Conservation (phyloP, 2,113 vertebrate species). For the Elgaria multicarinata region DNA sequence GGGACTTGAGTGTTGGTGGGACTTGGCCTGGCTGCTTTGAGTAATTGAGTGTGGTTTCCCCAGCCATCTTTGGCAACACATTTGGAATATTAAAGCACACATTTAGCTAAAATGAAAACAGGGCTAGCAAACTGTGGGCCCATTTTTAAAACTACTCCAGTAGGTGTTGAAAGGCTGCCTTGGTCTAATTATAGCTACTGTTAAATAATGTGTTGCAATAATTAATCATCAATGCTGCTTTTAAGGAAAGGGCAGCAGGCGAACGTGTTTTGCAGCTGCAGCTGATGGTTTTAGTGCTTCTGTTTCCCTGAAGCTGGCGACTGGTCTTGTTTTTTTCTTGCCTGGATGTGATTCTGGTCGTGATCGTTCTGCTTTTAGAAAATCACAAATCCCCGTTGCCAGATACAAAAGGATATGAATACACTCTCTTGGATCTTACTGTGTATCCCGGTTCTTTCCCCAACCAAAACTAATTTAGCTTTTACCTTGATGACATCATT, state of each 20-base stretch:
- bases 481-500: background rate
- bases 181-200: conserved; percentile 35
- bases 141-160: conserved; percentile 24
- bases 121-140: conserved; percentile 1
- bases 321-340: background rate
- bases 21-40: background rate
- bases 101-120: conserved; percentile 30
- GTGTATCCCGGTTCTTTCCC: background rate
- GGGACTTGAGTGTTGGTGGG: accelerated
- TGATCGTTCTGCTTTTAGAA: background rate
- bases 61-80: background rate
- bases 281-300: background rate
- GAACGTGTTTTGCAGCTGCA: too few species aligned
- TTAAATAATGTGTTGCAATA: conserved; percentile 39
- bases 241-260: background rate
- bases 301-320: background rate
- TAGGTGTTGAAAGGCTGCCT: conserved; percentile 35
- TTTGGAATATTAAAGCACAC: conserved; percentile 15
- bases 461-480: too few species aligned
- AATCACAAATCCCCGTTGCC: background rate
- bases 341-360: background rate
- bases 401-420: background rate
- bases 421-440: background rate
- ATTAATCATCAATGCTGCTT: conserved; percentile 18
- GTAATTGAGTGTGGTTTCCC: background rate